A percentile compares a stretch with the other conserved stretches of the same genome.
These are phyloP conservation scores for Stegana nigrithorax DNA, from an alignment of 2,888 invertebrate genomes.

Conservation along the genomic window DNA sequence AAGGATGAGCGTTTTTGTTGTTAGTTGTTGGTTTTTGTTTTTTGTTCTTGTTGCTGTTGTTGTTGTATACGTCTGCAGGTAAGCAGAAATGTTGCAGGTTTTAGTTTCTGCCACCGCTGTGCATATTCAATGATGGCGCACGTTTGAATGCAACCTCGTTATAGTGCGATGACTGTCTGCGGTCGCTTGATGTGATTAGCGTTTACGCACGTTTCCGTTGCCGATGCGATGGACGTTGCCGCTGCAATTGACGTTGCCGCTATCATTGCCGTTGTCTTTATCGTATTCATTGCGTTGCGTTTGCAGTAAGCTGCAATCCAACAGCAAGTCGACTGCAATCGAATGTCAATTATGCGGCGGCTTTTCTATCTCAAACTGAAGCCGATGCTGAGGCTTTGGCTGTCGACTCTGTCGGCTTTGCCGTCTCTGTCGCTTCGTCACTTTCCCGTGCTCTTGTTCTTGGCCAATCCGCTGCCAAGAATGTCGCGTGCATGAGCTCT, in stretches of 20 bases:
- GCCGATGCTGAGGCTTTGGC: conserved; percentile 6
- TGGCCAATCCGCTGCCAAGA: background rate
- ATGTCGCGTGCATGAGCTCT: too few species aligned
- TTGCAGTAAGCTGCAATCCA: background rate
- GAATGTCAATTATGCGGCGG: conserved; percentile 44
- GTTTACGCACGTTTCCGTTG: conserved; percentile 29
- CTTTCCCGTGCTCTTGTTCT: background rate
- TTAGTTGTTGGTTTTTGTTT: background rate
- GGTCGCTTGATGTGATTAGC: conserved; percentile 18
- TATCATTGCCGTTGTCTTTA: conserved; percentile 1
- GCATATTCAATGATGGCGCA: background rate
- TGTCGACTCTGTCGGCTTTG: conserved; percentile 14
- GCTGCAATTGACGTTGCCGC: background rate
- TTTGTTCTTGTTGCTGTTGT: background rate
- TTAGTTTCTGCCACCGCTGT: too few species aligned
- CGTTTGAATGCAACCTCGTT: background rate
- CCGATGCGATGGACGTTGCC: background rate
- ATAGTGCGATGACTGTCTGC: too few species aligned
- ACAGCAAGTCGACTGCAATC: conserved; percentile 42
- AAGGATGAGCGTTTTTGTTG: too few species aligned
- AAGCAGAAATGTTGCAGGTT: too few species aligned
- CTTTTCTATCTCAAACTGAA: conserved; percentile 13
- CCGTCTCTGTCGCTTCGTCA: background rate
- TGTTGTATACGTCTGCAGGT: too few species aligned
- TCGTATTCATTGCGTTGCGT: conserved; percentile 20